Base-by-base conservation (phyloP, 2,888 invertebrate species). In the Noctua comes region DNA sequence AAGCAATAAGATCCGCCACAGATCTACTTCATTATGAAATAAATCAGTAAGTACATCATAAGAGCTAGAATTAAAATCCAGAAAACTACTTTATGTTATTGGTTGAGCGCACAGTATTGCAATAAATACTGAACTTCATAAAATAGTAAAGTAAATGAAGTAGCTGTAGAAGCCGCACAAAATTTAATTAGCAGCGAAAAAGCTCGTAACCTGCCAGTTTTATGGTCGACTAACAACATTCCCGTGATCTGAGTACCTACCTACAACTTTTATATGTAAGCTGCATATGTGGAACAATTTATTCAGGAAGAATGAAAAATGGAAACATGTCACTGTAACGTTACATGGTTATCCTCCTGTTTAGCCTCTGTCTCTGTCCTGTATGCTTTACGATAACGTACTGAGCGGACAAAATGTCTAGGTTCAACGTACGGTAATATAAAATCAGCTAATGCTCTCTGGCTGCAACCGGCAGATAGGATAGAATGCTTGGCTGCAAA, bases 151-250 rank as follows among this genome's bases (percentile, higher is more conserved):
- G 74, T 75, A 74, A 83, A 78, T 77, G 54, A 81, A 78, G 79
- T 83, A 68, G 79, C 78, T 72, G 46, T 71, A 86, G 65, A 79
- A 69, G 68, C 78, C 79, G 31, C 68, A 86, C 79, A 83, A 83
- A 80, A 89, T 88, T 88, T 88, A 88, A 88, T 88, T 89, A 88
- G 76, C 76, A 86, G 79, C 70, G 80, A 78, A 80, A 80, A 74
- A 66, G 82, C 80, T 85, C 85, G 83, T 83, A 85, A 88, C 83
- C 70, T 80, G 59, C 57, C 75, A 62, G 84, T 76, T 86, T 82
- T 85, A 88, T 84, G 76, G 79, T 66, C 77, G 77, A 69, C 71
- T 79, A 73, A 81, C 77, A 78, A 88, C 77, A 76, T 82, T 80
- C 16, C 64, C 62, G 54, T 65, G 40, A 80, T 77, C 72, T 79